These are phyloP conservation scores for Adoxophyes honmai DNA, from an alignment of 1,140 invertebrate species.

Conservation along the genomic window DNA sequence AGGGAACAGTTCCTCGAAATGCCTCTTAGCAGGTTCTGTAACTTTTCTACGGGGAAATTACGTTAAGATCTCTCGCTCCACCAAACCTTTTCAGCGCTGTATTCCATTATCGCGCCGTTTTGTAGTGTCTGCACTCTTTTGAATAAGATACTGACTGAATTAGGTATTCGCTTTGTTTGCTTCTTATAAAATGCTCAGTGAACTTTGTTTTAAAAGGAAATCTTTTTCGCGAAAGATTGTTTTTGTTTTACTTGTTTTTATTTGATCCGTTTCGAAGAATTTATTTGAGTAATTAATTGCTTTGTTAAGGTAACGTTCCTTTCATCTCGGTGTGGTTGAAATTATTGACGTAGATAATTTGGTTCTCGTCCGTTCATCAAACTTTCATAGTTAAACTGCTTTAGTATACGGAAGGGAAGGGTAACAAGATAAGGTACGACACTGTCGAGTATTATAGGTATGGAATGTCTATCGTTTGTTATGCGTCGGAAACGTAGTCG, in stretches of 20 bases:
- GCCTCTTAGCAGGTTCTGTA: constrained; percentile 11
- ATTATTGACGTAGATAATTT: no score
- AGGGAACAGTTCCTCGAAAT: constrained; percentile 10
- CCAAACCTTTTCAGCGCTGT: constrained; percentile 8
- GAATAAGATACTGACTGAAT: constrained; percentile 9
- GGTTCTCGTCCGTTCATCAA: no score
- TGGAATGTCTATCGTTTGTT: neutral
- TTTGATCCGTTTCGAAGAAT: no score
- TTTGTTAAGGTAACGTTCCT: no score
- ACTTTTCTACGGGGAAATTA: constrained; percentile 11
- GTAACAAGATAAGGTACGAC: no score
- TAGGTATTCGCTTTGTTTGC: constrained; percentile 3
- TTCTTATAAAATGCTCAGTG: constrained; percentile 5
- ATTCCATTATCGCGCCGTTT: constrained; percentile 14
- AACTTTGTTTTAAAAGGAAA: neutral
- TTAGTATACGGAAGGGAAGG: no score
- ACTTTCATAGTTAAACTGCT: no score
- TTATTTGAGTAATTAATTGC: no score
- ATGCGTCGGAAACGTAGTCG: neutral
- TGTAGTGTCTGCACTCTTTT: constrained; percentile 13
- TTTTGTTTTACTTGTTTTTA: no score
- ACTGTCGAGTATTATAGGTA: no score
- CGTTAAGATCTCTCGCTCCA: constrained; percentile 6
- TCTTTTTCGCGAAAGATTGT: no score
- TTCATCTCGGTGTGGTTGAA: no score